phyloP scores from a whole-genome alignment of 2,113 vertebrate genomes.

The Seriola aureovittata region DNA sequence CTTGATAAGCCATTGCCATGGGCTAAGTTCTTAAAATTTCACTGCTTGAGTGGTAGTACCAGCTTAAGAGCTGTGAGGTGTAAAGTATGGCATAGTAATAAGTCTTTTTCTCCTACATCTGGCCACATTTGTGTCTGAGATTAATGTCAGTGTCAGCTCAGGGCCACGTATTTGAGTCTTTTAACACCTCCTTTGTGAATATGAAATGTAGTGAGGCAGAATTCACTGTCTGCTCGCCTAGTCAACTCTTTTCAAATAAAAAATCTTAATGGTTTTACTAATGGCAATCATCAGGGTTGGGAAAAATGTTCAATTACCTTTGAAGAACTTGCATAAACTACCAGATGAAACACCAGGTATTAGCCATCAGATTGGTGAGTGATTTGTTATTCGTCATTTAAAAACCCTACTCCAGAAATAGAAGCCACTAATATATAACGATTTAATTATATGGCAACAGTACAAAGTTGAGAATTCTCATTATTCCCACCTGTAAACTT shows the following conservation, averaged over 20 bases:
- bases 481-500: conserved; percentile 22
- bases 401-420: neutral
- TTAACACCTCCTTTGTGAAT: conserved; percentile 48
- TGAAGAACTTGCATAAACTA: conserved; percentile 8
- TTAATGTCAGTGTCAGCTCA: conserved; percentile 55
- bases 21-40: conserved; percentile 10
- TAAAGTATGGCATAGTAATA: conserved; percentile 13
- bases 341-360: neutral
- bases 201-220: conserved; percentile 36
- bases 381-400: neutral
- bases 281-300: neutral
- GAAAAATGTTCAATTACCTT: conserved; percentile 5
- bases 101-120: conserved; percentile 23
- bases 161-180: conserved; percentile 36
- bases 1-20: neutral
- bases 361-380: neutral
- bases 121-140: conserved; percentile 39
- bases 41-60: neutral
- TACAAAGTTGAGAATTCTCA: conserved; percentile 1
- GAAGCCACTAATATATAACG: neutral
- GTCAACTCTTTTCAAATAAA: conserved; percentile 15
- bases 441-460: conserved; percentile 2
- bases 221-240: conserved; percentile 13
- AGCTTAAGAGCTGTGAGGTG: conserved; percentile 21
- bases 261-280: conserved; percentile 1